Conservation (phyloP, 2,113 vertebrate genomes). For the Pseudolaguvia tuberculata region DNA sequence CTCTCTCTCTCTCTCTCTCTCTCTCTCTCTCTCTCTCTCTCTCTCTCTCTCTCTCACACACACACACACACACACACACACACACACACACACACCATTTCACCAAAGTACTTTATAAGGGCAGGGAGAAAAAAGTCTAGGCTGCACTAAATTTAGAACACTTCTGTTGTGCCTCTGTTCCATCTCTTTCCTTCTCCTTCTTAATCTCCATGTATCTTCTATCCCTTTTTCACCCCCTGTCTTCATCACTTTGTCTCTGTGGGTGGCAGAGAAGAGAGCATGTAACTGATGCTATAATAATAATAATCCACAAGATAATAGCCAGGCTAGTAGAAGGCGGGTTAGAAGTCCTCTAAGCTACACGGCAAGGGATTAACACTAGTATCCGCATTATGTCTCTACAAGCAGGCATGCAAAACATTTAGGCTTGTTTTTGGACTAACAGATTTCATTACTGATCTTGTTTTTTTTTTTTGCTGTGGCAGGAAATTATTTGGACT, state of each 20-base stretch:
- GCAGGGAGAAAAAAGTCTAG: constrained; percentile 58
- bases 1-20: no score
- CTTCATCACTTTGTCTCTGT: constrained; percentile 21
- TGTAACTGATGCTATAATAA: constrained; percentile 35
- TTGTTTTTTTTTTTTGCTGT: neutral
- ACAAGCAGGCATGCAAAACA: constrained; percentile 2
- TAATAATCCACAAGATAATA: constrained; percentile 39
- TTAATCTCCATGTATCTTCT: neutral
- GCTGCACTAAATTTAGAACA: constrained; percentile 70
- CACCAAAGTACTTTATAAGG: constrained; percentile 74
- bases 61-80: constrained; percentile 18
- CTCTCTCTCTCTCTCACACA: neutral
- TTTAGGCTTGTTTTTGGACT: neutral
- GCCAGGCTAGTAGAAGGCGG: constrained; percentile 28
- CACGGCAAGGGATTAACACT: constrained; percentile 16
- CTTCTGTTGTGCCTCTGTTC: constrained; percentile 67
- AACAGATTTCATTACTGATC: neutral
- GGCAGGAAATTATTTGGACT: neutral
- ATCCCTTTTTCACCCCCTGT: neutral
- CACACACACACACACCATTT: constrained; percentile 37
- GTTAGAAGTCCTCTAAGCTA: constrained; percentile 26
- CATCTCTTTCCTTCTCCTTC: constrained; percentile 25
- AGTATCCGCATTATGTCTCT: constrained; percentile 5
- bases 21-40: neutral
- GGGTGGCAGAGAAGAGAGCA: constrained; percentile 30